A percentile compares a stretch with the other conserved stretches of the same genome.
Conservation (phyloP, 2,113 vertebrate genomes). For the Quiscalus mexicanus region DNA sequence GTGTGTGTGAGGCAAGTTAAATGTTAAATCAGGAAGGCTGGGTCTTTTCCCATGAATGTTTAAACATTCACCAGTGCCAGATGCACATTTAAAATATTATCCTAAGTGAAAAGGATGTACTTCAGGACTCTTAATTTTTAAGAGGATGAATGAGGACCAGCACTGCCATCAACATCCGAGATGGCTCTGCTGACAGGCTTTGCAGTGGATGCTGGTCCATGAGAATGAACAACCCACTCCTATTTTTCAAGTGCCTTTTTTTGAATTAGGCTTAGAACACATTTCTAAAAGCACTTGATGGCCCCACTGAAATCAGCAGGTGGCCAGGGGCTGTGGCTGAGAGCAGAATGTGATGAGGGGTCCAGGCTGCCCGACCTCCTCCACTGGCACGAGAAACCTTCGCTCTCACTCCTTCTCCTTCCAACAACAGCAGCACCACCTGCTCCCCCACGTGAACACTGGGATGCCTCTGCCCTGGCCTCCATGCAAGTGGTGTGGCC, state of each 20-base stretch:
- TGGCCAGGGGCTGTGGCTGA: background rate
- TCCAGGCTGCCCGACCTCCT: background rate
- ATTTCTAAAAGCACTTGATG: background rate
- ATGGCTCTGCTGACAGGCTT: background rate
- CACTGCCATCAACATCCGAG: background rate
- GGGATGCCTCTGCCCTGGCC: background rate
- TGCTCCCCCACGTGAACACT: rapidly evolving
- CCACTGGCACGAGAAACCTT: background rate
- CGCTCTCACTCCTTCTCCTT: background rate
- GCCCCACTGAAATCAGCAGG: background rate
- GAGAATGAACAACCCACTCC: background rate
- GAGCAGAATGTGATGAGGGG: constrained; percentile 31
- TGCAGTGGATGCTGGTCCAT: background rate
- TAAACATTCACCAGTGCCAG: background rate
- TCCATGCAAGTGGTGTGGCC: constrained; percentile 4
- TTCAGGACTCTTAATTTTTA: background rate
- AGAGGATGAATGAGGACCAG: background rate
- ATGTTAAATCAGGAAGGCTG: background rate
- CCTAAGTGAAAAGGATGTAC: background rate
- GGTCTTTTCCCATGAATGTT: background rate
- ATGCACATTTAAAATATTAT: background rate
- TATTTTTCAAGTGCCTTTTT: background rate
- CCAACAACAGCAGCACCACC: background rate
- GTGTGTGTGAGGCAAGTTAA: background rate
- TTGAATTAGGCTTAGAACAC: background rate